A percentile compares a stretch with the other conserved stretches of the same genome.
Conservation (phyloP, 2,888 invertebrate species). For the Pyrgus malvae region DNA sequence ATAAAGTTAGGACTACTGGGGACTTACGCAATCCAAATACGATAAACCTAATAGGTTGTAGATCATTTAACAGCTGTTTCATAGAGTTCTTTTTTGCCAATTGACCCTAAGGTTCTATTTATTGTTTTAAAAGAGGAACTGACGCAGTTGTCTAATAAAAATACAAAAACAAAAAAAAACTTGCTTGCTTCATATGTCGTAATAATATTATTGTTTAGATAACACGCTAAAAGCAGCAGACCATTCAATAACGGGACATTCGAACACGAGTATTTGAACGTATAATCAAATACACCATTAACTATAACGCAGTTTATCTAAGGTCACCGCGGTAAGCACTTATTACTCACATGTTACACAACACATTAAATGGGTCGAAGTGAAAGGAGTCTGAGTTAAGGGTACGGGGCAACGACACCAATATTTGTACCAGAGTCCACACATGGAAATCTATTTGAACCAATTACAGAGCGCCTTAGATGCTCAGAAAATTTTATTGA, state of each 20-base stretch:
- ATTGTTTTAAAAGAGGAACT: no score
- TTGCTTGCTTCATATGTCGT: not conserved
- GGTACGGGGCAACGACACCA: constrained; percentile 27
- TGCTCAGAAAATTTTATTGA: not conserved
- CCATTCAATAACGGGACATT: not conserved
- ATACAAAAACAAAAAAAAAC: no score
- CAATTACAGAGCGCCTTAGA: constrained; percentile 2
- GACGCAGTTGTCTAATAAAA: no score
- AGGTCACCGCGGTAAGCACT: constrained; percentile 49
- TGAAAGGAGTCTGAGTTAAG: constrained; percentile 52
- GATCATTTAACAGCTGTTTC: no score
- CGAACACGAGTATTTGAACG: constrained; percentile 9
- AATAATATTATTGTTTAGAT: not conserved
- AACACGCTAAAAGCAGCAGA: not conserved
- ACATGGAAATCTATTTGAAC: constrained; percentile 16
- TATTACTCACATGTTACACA: constrained; percentile 51
- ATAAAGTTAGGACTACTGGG: no score
- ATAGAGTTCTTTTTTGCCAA: no score
- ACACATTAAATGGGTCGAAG: constrained; percentile 48
- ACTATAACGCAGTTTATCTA: constrained; percentile 40
- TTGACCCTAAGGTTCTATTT: no score
- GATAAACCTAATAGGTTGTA: no score
- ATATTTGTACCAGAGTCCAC: constrained; percentile 19
- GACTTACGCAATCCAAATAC: no score
- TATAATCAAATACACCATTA: constrained; percentile 26